Base-by-base conservation (phyloP, 1,140 invertebrate species). In the Pygmarrhopalites habei region DNA sequence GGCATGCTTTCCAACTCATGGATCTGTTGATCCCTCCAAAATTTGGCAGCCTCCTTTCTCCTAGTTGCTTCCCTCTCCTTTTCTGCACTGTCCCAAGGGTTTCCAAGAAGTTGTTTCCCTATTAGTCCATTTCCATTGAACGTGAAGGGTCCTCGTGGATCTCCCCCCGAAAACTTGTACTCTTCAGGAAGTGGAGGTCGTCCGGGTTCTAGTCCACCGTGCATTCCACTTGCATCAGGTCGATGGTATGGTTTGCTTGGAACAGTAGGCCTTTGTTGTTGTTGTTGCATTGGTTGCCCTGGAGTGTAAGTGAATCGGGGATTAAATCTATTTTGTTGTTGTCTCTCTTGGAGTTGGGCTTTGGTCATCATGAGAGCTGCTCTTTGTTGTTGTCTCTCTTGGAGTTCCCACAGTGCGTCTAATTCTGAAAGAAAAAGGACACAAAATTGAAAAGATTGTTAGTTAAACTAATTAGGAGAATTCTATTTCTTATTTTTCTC, bases 21-120 rank as follows among this genome's bases (percentile, higher is more conserved):
- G 32, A 94, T 92, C 73, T 92, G 88, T 70, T 91, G 87, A 75
- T 94, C 91, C 23, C 88, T 81, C 82, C 82, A 85, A 28, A 83
- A 81, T 58, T 84, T 78, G 0, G 82, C 85, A 10, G 84, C 84
- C 72, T 87, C 85, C 59, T 86, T 77, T 62, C 86, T 77, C 46
- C 83, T 80, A 68, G 56, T 51, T 43, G 68, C 72, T 72, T 85
- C 86, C 73, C 84, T 86, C 77, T 94, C 90, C 67, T 87, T 84
- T 28, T 63, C 66, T 75, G 92, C 89, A 55, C 89, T 79, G 70
- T 91, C 88, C 90, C 90, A 92, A 1, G 89, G 89, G 80, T 90
- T 90, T 25, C 32, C 32, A 7, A 57, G 49, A 29, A 53, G 28
- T 44, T 59, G 53, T 32, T 57, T 64, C 39, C 26, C 35, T 1